phyloP scores from a whole-genome alignment of 2,113 vertebrate species.

The Platysternon megacephalum region DNA sequence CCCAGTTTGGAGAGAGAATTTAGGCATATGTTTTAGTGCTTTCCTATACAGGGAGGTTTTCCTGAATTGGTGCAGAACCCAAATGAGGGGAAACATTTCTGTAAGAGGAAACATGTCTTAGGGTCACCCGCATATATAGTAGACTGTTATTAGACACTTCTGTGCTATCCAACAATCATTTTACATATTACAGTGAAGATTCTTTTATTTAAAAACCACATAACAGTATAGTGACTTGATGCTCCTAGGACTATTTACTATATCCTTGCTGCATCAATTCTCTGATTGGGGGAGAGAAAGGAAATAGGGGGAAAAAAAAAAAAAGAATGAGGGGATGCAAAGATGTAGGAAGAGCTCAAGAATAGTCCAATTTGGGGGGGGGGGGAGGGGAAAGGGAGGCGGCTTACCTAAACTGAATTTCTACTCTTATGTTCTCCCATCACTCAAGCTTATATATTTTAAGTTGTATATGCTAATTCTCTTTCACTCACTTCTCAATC shows the following conservation, averaged over 20 bases:
- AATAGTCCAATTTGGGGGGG: background rate
- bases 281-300: background rate
- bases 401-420: background rate
- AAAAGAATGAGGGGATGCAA: background rate
- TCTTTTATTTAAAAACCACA: background rate
- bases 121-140: background rate
- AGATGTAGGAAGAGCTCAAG: rapidly evolving
- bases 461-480: background rate
- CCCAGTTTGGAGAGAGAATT: background rate
- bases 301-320: background rate
- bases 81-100: background rate
- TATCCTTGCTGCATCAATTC: background rate
- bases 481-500: background rate
- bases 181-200: background rate
- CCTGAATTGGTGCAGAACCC: rapidly evolving
- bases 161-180: rapidly evolving
- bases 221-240: background rate
- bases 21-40: background rate
- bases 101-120: background rate
- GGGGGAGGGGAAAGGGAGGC: background rate
- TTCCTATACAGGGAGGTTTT: background rate
- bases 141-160: background rate
- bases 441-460: background rate
- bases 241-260: background rate
- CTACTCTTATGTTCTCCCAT: background rate